Conservation (phyloP, 2,888 invertebrate genomes). For the Metellina segmentata region DNA sequence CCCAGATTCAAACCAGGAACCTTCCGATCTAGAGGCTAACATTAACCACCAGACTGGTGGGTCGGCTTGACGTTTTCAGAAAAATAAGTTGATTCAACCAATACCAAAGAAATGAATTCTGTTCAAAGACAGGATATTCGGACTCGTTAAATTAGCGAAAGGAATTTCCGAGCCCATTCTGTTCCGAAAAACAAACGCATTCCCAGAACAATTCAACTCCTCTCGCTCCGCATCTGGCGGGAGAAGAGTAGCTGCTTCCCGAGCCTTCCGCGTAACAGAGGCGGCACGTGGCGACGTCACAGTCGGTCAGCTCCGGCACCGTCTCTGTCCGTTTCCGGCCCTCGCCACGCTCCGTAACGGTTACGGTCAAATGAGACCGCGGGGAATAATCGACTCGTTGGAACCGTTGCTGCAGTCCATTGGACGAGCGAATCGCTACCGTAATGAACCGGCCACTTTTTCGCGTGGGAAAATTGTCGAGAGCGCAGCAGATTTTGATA, state of each 20-base stretch:
- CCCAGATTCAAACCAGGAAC: too few species aligned
- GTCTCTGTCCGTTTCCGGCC: not conserved
- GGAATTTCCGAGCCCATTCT: not conserved
- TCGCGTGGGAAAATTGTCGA: slow-evolving; percentile 29
- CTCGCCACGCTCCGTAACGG: slow-evolving; percentile 47
- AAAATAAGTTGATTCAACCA: too few species aligned
- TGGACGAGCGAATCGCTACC: not conserved
- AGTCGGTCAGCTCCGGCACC: slow-evolving; percentile 31
- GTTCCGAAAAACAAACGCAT: not conserved
- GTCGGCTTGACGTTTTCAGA: too few species aligned
- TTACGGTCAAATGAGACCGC: slow-evolving; percentile 55
- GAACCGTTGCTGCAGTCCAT: slow-evolving; percentile 3
- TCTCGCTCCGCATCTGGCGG: not conserved
- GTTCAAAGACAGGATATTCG: too few species aligned
- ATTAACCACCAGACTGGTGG: too few species aligned
- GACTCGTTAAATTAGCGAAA: too few species aligned
- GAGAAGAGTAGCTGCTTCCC: not conserved
- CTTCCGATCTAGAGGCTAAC: too few species aligned
- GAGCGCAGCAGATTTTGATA: slow-evolving; percentile 1
- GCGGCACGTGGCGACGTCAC: slow-evolving; percentile 63
- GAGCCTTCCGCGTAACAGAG: slow-evolving; percentile 1
- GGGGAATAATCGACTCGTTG: not conserved
- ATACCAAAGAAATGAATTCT: too few species aligned
- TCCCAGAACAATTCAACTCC: not conserved
- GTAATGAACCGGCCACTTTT: not conserved